Evolutionary conservation across 2,888 invertebrate genomes (phyloP), one percentile per base, ranked within the genome.

Genomic region (Fabriciana adippe): DNA sequence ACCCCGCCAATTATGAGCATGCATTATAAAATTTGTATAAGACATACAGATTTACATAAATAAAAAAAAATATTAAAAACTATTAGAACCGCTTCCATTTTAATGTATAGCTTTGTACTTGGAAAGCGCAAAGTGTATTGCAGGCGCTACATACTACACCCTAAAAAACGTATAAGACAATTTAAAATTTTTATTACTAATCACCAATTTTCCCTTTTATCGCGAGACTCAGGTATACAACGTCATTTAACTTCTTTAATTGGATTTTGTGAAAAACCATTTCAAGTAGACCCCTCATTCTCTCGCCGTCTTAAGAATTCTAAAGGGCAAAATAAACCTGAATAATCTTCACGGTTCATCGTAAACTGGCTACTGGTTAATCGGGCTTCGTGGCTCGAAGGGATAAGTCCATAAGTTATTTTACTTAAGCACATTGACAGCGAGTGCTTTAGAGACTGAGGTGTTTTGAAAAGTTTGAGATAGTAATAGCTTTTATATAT

Each of bases 381-480:
- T 73, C 72, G 65, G 65, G 66, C 67, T 69, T 69, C 35, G 70
- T 69, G 70, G 57, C 69, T 70, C 51, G 67, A 48, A 61, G 70
- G 72, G 72, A 75, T 74, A 75, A 74, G 73, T 66, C 65, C 67
- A 56, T 74, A 74, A 74, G 73, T 74, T 74, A 73, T 73, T 74
- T 70, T 71, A 71, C 65, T 68, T 74, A 71, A 73, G 74, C 59
- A 71, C 65, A 62, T 70, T 69, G 68, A 67, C 70, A 55, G 50
- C 59, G 59, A 55, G 35, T 41, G 35, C 35, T 41, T 41, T 41
- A 0, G 35, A 51, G 18, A 51, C 6, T 50, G 59, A 16, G 45
- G 47, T 26, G 26, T 13, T 48, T 59, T n/a, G 35, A 61, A 61
- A 51, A 21, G 31, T 35, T 60, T 41, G 8, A 51, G 35, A 41